phyloP scores from a whole-genome alignment of 2,888 invertebrate genomes.

The Cheilosia grossa region DNA sequence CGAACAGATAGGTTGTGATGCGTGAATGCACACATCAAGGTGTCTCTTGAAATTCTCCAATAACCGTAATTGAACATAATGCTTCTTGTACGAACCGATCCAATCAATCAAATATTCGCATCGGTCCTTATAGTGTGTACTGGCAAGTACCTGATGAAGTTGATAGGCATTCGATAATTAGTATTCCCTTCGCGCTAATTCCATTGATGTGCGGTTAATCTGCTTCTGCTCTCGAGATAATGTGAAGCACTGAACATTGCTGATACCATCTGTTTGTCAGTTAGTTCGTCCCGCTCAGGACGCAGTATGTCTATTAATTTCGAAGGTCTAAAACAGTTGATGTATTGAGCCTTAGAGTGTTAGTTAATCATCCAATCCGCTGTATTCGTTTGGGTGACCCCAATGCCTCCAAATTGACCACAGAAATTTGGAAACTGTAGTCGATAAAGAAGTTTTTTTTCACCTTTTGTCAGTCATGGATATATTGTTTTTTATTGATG shows the following conservation, averaged over 20 bases:
- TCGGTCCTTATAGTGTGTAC: neutral
- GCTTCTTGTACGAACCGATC: neutral
- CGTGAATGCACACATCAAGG: too few relatives aligned
- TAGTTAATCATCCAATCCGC: neutral
- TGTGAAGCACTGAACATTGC: neutral
- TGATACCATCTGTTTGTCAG: constrained; percentile 2
- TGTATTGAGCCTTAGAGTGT: neutral
- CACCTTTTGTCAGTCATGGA: too few relatives aligned
- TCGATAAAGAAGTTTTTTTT: too few relatives aligned
- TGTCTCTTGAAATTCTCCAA: too few relatives aligned
- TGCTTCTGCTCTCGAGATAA: neutral
- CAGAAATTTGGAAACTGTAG: too few relatives aligned
- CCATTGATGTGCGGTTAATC: constrained; percentile 2
- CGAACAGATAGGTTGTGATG: too few relatives aligned
- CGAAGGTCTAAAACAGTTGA: constrained; percentile 26
- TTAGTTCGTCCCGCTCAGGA: constrained; percentile 20
- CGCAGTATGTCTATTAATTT: constrained; percentile 10
- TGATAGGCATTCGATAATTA: constrained; percentile 15
- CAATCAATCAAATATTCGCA: constrained; percentile 4
- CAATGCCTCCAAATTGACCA: too few relatives aligned
- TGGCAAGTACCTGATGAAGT: neutral
- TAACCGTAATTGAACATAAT: too few relatives aligned
- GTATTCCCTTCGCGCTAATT: constrained; percentile 2
- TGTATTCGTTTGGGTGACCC: too few relatives aligned
- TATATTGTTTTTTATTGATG: too few relatives aligned